Conservation (phyloP, 2,888 invertebrate genomes). For the Napeogenes sylphis region DNA sequence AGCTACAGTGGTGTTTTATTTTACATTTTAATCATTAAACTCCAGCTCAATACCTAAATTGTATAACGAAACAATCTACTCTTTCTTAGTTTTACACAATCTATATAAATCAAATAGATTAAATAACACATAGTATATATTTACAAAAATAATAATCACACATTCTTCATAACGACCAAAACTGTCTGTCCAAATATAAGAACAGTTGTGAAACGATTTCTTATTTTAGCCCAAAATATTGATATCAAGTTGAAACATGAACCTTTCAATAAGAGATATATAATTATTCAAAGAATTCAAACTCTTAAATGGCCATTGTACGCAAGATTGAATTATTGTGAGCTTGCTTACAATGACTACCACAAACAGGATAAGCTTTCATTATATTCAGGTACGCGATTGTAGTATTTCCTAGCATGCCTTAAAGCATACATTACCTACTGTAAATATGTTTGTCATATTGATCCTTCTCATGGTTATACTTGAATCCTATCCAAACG, state of each 20-base stretch:
- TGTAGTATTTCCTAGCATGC: neutral
- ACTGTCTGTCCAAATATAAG: too few relatives aligned
- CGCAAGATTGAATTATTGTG: slow-evolving; percentile 26
- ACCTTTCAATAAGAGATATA: too few relatives aligned
- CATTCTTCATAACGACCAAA: too few relatives aligned
- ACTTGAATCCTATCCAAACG: slow-evolving; percentile 41
- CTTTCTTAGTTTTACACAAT: too few relatives aligned
- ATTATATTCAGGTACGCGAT: neutral
- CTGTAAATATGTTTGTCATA: slow-evolving; percentile 9
- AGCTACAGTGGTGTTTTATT: neutral
- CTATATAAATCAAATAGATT: too few relatives aligned
- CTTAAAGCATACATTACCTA: slow-evolving; percentile 14
- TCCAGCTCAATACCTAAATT: neutral
- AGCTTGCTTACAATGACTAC: slow-evolving; percentile 14
- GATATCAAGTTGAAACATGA: too few relatives aligned
- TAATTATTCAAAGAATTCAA: slow-evolving; percentile 1
- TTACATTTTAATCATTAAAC: neutral
- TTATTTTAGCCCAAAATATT: too few relatives aligned
- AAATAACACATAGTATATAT: too few relatives aligned
- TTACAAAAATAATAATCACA: too few relatives aligned
- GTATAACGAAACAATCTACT: too few relatives aligned
- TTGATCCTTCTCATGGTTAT: slow-evolving; percentile 24
- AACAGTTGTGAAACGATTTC: too few relatives aligned
- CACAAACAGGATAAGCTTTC: slow-evolving; percentile 7
- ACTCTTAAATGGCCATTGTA: slow-evolving; percentile 22